Evolutionary conservation across 2,888 invertebrate species (phyloP).

Genomic region (Calameuta idolon): DNA sequence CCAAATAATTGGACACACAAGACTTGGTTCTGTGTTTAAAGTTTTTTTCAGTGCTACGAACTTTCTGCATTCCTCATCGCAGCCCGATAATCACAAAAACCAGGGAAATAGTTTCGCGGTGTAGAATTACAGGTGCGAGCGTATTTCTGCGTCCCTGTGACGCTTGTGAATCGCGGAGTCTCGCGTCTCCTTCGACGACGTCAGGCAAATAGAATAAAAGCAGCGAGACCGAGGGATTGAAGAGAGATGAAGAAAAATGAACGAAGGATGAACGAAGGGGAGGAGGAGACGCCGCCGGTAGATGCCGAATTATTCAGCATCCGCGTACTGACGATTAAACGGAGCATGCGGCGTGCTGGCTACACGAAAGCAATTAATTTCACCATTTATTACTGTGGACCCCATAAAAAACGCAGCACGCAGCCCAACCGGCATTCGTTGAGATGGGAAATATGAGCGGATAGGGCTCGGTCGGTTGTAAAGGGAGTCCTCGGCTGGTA

Average conservation of each 20-base stretch:
- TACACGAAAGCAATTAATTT: slow-evolving; percentile 43
- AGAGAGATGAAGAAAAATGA: neutral
- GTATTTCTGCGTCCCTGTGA: neutral
- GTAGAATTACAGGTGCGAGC: neutral
- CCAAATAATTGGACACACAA: slow-evolving; percentile 44
- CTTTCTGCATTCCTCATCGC: neutral
- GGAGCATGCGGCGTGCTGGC: neutral
- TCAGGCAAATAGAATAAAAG: neutral
- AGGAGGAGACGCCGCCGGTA: neutral
- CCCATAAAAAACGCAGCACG: slow-evolving; percentile 25
- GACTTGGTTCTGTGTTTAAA: neutral
- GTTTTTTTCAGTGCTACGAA: neutral
- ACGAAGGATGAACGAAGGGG: neutral
- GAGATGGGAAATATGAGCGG: slow-evolving; percentile 29
- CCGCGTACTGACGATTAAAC: neutral
- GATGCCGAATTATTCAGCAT: neutral
- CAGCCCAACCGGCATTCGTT: slow-evolving; percentile 26
- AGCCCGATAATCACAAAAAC: neutral
- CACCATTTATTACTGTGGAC: slow-evolving; percentile 42
- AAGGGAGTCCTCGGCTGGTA: slow-evolving; percentile 15
- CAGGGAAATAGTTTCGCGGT: neutral
- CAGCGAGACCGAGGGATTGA: neutral
- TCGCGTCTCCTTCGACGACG: too few species aligned
- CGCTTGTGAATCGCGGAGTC: neutral
- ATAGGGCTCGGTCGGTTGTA: slow-evolving; percentile 29